Conservation (phyloP, 2,888 invertebrate species). For the Hybos culiciformis region DNA sequence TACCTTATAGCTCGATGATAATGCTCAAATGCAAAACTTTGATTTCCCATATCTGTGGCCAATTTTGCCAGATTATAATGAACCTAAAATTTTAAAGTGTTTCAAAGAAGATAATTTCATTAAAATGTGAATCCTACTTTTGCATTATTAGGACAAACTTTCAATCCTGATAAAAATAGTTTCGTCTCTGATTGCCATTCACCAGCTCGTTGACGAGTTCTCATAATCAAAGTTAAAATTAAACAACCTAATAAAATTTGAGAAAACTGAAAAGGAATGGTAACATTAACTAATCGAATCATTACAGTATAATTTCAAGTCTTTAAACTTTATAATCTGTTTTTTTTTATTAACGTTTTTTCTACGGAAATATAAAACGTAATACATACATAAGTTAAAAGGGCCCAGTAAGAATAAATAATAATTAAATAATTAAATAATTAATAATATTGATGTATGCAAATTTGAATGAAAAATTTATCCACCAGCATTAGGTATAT, state of each 20-base stretch:
- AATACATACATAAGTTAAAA: too few species aligned
- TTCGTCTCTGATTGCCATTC: conserved; percentile 72
- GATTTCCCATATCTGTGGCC: conserved; percentile 59
- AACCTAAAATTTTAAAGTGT: conserved; percentile 9
- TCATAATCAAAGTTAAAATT: conserved; percentile 24
- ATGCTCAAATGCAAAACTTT: conserved; percentile 54
- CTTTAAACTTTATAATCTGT: background rate
- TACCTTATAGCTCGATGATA: conserved; percentile 66
- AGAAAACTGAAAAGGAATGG: conserved; percentile 25
- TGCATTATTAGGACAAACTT: conserved; percentile 85
- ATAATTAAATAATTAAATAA: too few species aligned
- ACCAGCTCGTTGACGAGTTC: conserved; percentile 48
- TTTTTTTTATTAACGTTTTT: too few species aligned
- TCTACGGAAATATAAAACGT: conserved; percentile 25
- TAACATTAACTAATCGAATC: conserved; percentile 20
- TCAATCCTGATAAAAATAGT: conserved; percentile 67
- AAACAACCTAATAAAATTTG: conserved; percentile 17
- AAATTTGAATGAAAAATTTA: too few species aligned
- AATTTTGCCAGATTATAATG: conserved; percentile 85
- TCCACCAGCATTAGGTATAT: too few species aligned
- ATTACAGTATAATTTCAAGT: background rate
- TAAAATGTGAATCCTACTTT: conserved; percentile 49
- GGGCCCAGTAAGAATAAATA: too few species aligned
- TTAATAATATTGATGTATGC: too few species aligned
- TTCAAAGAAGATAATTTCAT: background rate